Evolutionary conservation across 2,888 invertebrate genomes (phyloP).

Genomic region (Muscina levida): DNA sequence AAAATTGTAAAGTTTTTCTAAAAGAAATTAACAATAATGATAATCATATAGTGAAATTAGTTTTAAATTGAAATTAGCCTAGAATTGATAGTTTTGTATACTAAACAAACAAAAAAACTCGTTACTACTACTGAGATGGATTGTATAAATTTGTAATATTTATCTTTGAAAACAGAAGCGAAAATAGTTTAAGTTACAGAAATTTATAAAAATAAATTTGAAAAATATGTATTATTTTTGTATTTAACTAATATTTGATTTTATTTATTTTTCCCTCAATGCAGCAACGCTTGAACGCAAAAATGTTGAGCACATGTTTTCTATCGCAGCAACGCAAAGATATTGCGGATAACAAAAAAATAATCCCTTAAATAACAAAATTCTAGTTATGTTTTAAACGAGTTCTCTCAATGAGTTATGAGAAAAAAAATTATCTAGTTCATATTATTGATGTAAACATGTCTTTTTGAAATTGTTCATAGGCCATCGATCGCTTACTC

Average conservation of each 20-base stretch:
- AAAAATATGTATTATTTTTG: conserved; percentile 35
- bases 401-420: too few species aligned
- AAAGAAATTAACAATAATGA: conserved; percentile 13
- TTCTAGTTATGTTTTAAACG: too few species aligned
- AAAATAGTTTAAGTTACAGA: background rate
- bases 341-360: too few species aligned
- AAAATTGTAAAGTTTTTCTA: conserved; percentile 5
- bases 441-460: too few species aligned
- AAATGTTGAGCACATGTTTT: too few species aligned
- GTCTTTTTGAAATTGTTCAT: too few species aligned
- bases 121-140: conserved; percentile 10
- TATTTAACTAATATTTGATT: conserved; percentile 12
- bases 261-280: too few species aligned
- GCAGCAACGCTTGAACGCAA: too few species aligned
- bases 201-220: conserved; percentile 20
- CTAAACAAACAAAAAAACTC: background rate
- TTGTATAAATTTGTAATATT: conserved; percentile 14
- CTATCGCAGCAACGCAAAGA: too few species aligned
- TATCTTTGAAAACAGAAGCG: background rate
- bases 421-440: too few species aligned
- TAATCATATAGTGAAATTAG: background rate
- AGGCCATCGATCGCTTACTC: too few species aligned
- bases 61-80: conserved; percentile 15
- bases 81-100: conserved; percentile 4
- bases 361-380: too few species aligned